Conservation (phyloP, 2,797 vertebrate species). For the Danio choprae region DNA sequence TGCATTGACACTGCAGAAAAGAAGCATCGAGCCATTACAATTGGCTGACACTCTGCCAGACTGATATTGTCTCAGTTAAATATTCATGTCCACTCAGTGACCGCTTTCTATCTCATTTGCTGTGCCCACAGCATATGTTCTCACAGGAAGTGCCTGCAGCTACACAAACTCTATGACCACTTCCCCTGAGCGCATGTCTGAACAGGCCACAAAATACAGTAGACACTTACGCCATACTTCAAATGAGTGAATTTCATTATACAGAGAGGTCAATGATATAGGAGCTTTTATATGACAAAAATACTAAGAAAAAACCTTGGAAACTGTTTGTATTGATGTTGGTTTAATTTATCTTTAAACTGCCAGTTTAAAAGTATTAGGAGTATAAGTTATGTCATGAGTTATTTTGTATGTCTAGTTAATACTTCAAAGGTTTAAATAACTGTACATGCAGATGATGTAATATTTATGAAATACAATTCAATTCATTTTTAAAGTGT, state of each 20-base stretch:
- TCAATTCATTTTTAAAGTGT: too few species aligned
- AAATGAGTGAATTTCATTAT: neutral
- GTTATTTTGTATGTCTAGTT: too few species aligned
- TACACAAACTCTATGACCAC: neutral
- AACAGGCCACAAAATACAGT: neutral
- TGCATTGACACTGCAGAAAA: neutral
- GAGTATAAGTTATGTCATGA: too few species aligned
- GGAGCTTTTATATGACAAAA: neutral
- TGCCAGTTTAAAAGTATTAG: too few species aligned
- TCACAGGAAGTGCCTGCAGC: neutral
- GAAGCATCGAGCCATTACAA: constrained; percentile 21
- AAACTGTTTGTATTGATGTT: neutral
- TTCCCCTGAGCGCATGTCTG: neutral
- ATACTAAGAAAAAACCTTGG: neutral
- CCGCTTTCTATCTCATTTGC: constrained; percentile 40
- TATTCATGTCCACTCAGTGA: constrained; percentile 39
- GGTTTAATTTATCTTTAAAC: neutral
- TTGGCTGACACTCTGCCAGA: constrained; percentile 22
- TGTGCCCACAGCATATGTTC: constrained; percentile 33
- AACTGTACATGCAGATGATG: too few species aligned
- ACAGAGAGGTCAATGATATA: neutral
- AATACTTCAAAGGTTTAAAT: too few species aligned
- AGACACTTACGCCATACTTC: neutral
- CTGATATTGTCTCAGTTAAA: constrained; percentile 30
- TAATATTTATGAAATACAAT: too few species aligned